phyloP scores from a whole-genome alignment of 2,888 invertebrate genomes.

The Cryptocheilus praepositus region DNA sequence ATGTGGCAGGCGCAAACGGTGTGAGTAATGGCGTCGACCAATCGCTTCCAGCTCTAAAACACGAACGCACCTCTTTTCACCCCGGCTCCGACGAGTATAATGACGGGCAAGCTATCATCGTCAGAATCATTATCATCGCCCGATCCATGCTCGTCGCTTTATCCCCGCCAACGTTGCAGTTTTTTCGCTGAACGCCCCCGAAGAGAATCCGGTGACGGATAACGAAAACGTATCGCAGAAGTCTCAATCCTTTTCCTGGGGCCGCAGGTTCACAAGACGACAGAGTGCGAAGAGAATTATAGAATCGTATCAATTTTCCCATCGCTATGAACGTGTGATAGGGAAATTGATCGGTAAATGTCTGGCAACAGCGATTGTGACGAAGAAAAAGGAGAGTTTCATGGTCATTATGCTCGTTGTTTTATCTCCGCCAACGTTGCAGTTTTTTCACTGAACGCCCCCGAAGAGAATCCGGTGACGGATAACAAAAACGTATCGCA shows the following conservation, averaged over 20 bases:
- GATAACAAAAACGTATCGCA: constrained; percentile 62
- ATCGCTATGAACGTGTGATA: no score
- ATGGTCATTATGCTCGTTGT: neutral
- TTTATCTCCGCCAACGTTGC: neutral
- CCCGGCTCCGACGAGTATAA: constrained; percentile 45
- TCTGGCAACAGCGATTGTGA: no score
- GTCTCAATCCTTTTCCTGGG: constrained; percentile 22
- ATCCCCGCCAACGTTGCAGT: neutral
- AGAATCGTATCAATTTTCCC: no score
- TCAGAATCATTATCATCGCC: constrained; percentile 64
- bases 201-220: constrained; percentile 47
- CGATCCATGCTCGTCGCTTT: constrained; percentile 35
- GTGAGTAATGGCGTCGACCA: constrained; percentile 66
- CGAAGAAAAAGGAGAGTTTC: no score
- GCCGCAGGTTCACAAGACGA: constrained; percentile 25
- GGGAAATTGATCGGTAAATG: no score
- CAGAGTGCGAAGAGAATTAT: no score
- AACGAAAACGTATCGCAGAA: constrained; percentile 62
- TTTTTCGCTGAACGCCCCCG: no score
- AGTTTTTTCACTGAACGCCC: neutral
- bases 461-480: constrained; percentile 43
- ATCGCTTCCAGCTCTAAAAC: constrained; percentile 62
- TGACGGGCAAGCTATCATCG: constrained; percentile 66
- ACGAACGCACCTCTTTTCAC: constrained; percentile 50
- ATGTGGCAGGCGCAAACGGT: constrained; percentile 69